A percentile compares a stretch with the other conserved stretches of the same genome.
Conservation (phyloP, 2,113 vertebrate species). For the Thermophis baileyi region DNA sequence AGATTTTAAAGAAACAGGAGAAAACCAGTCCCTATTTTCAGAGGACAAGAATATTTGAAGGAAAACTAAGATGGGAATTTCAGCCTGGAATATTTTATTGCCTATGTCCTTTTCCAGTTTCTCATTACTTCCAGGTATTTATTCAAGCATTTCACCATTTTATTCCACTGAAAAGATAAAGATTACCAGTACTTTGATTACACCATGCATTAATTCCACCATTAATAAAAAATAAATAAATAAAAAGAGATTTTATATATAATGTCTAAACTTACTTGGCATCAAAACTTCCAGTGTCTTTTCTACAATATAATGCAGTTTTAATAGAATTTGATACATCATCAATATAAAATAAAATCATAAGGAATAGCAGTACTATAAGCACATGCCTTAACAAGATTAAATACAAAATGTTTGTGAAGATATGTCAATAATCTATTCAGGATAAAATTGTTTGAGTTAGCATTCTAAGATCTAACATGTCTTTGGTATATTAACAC, state of each 20-base stretch:
- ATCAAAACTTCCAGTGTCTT: background rate
- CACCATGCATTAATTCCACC: background rate
- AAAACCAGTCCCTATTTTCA: background rate
- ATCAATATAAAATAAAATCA: background rate
- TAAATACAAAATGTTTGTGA: constrained; percentile 3
- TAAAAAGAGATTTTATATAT: background rate
- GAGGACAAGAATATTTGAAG: background rate
- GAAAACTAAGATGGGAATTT: background rate
- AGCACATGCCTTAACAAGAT: background rate
- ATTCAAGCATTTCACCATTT: background rate
- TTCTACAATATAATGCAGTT: background rate
- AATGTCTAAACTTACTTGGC: background rate
- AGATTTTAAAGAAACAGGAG: background rate
- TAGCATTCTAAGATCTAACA: constrained; percentile 37
- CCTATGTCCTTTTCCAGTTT: background rate
- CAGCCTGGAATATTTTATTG: background rate
- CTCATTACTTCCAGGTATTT: background rate
- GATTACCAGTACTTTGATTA: background rate
- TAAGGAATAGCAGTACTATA: background rate
- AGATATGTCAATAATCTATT: background rate
- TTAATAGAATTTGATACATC: background rate
- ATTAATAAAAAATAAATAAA: background rate
- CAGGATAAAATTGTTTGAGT: background rate
- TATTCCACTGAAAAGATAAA: background rate
- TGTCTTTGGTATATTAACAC: constrained; percentile 50